Evolutionary conservation across 1,140 invertebrate species (phyloP).

Genomic region (Tetramorium alpestre): DNA sequence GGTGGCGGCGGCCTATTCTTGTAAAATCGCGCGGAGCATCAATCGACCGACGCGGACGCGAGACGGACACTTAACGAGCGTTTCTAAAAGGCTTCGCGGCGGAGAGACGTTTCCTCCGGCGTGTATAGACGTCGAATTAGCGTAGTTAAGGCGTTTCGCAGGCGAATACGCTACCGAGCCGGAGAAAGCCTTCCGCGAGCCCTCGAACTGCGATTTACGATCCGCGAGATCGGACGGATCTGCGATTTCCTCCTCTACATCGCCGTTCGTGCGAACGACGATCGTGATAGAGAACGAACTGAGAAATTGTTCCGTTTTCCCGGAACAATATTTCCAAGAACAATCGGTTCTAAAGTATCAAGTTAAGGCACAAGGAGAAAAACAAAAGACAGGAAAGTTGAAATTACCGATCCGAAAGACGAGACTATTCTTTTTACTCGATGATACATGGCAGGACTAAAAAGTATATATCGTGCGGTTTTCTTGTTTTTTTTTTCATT

Average conservation of each 20-base stretch:
- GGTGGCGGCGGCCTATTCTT: neutral
- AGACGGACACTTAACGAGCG: constrained; percentile 60
- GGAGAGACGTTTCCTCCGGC: constrained; percentile 55
- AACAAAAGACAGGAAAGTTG: neutral
- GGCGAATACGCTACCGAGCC: constrained; percentile 41
- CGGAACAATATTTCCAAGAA: neutral
- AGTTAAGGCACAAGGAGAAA: neutral
- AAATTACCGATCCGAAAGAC: neutral
- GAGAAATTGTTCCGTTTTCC: neutral
- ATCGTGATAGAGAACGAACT: neutral
- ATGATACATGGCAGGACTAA: neutral
- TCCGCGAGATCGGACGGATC: neutral
- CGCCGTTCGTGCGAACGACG: neutral
- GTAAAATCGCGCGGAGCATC: constrained; percentile 41
- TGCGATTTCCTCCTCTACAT: neutral
- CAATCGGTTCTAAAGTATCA: neutral
- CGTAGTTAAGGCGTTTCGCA: constrained; percentile 57
- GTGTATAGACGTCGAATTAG: constrained; percentile 55
- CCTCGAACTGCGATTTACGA: neutral
- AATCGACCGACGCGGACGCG: constrained; percentile 51
- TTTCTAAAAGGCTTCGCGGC: constrained; percentile 56
- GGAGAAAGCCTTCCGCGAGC: constrained; percentile 7
- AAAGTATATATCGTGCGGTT: neutral
- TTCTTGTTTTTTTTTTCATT: neutral
- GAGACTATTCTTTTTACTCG: neutral